A percentile compares a stretch with the other conserved stretches of the same genome.
Evolutionary conservation across 2,888 invertebrate species (phyloP).

Genomic region (Caenorhabditis becei): DNA sequence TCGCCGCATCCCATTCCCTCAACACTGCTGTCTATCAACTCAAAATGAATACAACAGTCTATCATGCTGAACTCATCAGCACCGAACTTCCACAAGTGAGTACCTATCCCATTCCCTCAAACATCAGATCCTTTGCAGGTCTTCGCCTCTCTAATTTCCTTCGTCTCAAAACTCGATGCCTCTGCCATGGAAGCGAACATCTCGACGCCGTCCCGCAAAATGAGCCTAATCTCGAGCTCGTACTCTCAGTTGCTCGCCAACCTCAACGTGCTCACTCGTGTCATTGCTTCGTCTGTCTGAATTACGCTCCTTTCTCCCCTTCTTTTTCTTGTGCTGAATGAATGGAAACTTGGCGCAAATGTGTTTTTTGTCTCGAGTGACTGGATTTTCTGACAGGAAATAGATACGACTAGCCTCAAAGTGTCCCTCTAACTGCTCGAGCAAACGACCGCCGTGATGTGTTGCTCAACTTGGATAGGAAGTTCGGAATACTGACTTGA

Average conservation of each 20-base stretch:
- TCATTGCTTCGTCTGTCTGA: slow-evolving; percentile 45
- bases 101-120: neutral
- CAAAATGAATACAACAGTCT: slow-evolving; percentile 34
- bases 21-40: slow-evolving; percentile 26
- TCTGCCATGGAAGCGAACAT: slow-evolving; percentile 50
- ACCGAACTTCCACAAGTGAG: slow-evolving; percentile 49
- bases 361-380: neutral
- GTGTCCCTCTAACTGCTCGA: neutral
- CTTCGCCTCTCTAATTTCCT: slow-evolving; percentile 48
- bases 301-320: neutral
- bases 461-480: too few relatives aligned
- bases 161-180: slow-evolving; percentile 49
- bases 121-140: slow-evolving; percentile 18
- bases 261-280: slow-evolving; percentile 51
- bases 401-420: neutral
- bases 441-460: too few relatives aligned
- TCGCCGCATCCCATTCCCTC: slow-evolving; percentile 23
- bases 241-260: slow-evolving; percentile 55
- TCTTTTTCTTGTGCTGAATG: slow-evolving; percentile 19
- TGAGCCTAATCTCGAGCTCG: slow-evolving; percentile 48
- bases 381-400: neutral
- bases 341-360: slow-evolving; percentile 14
- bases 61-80: slow-evolving; percentile 45
- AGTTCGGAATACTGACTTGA: too few relatives aligned
- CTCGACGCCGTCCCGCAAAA: slow-evolving; percentile 51